Base-by-base conservation (phyloP, 2,888 invertebrate species). In the Resseliella maxima region DNA sequence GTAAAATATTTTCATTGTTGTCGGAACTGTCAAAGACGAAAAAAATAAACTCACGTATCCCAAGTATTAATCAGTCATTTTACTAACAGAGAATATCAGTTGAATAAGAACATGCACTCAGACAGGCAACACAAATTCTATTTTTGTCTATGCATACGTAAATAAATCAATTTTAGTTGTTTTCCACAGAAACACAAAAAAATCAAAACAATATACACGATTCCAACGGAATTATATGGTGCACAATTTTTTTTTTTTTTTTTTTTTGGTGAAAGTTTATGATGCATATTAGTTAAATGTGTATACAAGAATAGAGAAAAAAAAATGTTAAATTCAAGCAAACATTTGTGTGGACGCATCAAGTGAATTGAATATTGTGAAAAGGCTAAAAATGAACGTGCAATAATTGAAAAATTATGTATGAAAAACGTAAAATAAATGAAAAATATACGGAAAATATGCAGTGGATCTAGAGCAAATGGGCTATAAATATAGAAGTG, bases 21-120 rank as follows among this genome's bases (percentile, higher is more conserved):
- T n/a, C 12, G 38, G 83, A 83, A 83, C n/a, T 83, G 83, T 83
- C 83, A 83, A 83, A 36, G n/a, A n/a, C n/a, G n/a, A n/a, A 36
- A 18, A 41, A 41, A 50, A 50, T 50, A 18, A 83, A n/a, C n/a
- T 36, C 83, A 83, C 38, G 21, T n/a, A 38, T 83, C 36, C 12
- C 59, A 59, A 6, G n/a, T 1, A 38, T 83, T 6, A 83, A 83
- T 83, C 83, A 83, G 38, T 38, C 24, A 83, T 5, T 83, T 38
- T 38, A 38, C 83, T 38, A 6, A 83, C 12, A 83, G 41, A 72
- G n/a, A n/a, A n/a, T n/a, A 72, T 72, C 24, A 83, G 83, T 83
- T 38, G 36, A 36, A 83, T 38, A 38, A 38, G 38, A 83, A 83
- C 38, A 83, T 83, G 83, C 83, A 83, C 38, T 83, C n/a, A n/a